These are phyloP conservation scores for Mirza zaza DNA, from an alignment of 2,113 vertebrate species.

Conservation along the genomic window DNA sequence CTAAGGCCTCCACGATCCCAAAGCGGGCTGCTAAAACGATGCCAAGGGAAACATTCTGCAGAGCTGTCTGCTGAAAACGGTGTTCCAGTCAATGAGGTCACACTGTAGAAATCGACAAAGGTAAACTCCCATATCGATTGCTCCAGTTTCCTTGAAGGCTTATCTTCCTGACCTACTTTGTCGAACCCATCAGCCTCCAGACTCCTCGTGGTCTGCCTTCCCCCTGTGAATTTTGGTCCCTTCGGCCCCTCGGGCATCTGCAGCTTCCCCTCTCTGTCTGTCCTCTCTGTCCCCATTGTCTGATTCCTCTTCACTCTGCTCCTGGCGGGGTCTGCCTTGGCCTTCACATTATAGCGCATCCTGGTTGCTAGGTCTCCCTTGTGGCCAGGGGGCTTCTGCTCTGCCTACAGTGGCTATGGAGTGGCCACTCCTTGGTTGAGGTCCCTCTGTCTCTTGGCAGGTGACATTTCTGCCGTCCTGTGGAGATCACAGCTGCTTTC, in stretches of 20 bases:
- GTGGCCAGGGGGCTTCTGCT: not conserved
- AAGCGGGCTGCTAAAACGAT: not conserved
- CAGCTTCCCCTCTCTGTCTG: not conserved
- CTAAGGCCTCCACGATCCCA: not conserved
- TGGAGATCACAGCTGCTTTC: not conserved
- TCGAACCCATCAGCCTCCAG: not conserved
- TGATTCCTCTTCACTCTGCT: not conserved
- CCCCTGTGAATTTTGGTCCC: not conserved
- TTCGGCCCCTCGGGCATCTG: not conserved
- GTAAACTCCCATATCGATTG: fast-evolving
- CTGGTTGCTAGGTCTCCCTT: not conserved
- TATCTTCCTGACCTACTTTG: not conserved
- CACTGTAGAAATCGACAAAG: not conserved
- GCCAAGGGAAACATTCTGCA: not conserved
- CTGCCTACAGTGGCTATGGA: no score
- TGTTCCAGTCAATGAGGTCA: not conserved
- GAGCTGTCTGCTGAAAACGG: not conserved
- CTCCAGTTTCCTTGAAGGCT: not conserved
- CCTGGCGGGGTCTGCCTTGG: not conserved
- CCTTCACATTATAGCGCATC: fast-evolving
- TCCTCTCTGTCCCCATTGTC: no score
- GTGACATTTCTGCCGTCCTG: not conserved
- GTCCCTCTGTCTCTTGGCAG: not conserved
- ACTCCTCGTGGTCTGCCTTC: not conserved
- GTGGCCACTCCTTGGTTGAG: not conserved